phyloP scores from a whole-genome alignment of 2,113 vertebrate genomes.

The Calcarius ornatus region DNA sequence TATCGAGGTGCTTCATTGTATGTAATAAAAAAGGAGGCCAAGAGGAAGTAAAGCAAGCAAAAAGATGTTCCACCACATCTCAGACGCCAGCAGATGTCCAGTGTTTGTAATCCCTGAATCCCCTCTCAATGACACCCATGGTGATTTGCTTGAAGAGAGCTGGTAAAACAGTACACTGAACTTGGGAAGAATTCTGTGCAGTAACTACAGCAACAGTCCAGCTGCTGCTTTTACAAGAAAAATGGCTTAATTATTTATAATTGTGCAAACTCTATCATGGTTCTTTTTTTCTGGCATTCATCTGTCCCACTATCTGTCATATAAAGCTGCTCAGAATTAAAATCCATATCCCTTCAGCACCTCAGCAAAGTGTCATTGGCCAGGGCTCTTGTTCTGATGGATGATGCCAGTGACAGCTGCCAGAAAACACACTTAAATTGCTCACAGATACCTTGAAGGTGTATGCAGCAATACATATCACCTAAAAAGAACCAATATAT shows the following conservation, averaged over 20 bases:
- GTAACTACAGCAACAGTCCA: neutral
- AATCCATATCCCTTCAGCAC: conserved; percentile 54
- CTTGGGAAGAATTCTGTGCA: neutral
- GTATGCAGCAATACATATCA: conserved; percentile 26
- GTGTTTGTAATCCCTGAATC: neutral
- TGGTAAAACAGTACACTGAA: neutral
- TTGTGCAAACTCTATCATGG: neutral
- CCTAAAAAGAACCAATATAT: neutral
- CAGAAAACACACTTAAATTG: conserved; percentile 48
- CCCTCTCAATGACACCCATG: neutral
- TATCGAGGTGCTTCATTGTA: neutral
- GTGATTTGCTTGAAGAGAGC: neutral
- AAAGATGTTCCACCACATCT: neutral
- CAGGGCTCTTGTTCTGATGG: conserved; percentile 39
- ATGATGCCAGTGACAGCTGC: conserved; percentile 63
- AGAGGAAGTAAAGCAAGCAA: neutral
- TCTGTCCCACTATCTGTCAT: conserved; percentile 31
- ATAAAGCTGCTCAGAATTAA: conserved; percentile 64
- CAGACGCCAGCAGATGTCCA: neutral
- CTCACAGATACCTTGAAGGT: conserved; percentile 57
- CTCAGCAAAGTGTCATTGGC: conserved; percentile 34
- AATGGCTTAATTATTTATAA: conserved; percentile 2
- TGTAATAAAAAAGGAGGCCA: neutral
- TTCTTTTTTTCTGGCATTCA: conserved; percentile 5
- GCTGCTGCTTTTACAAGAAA: neutral